Conservation (phyloP, 2,113 vertebrate species). For the Trinectes maculatus region DNA sequence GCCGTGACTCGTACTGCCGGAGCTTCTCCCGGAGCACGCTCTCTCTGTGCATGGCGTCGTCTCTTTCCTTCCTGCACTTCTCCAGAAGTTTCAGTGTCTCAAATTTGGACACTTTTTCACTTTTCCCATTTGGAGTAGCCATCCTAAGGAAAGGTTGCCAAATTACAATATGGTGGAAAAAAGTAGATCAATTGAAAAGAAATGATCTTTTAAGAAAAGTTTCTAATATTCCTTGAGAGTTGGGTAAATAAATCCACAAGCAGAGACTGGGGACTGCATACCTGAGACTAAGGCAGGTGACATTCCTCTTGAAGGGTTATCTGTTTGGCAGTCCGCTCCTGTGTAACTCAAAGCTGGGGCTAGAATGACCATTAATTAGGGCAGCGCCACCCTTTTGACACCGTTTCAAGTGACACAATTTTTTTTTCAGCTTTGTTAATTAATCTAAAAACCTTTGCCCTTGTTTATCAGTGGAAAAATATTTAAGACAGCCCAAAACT, state of each 20-base stretch:
- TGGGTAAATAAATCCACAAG: slow-evolving; percentile 45
- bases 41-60: slow-evolving; percentile 82
- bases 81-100: slow-evolving; percentile 82
- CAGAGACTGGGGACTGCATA: slow-evolving; percentile 13
- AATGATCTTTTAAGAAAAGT: not conserved
- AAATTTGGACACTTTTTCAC: slow-evolving; percentile 77
- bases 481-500: slow-evolving; percentile 16
- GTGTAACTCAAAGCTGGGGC: slow-evolving; percentile 84
- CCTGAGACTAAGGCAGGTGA: slow-evolving; percentile 58
- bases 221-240: slow-evolving; percentile 21
- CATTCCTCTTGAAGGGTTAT: slow-evolving; percentile 66
- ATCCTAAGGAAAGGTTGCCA: slow-evolving; percentile 49
- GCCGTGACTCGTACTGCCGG: slow-evolving; percentile 74
- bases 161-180: slow-evolving; percentile 10
- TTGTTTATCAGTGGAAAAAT: slow-evolving; percentile 34
- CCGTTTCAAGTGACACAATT: slow-evolving; percentile 81
- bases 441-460: slow-evolving; percentile 51
- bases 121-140: slow-evolving; percentile 70
- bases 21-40: slow-evolving; percentile 78
- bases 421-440: slow-evolving; percentile 74
- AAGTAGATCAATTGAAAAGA: not conserved
- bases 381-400: slow-evolving; percentile 73
- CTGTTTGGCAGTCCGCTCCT: slow-evolving; percentile 58
- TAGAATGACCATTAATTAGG: slow-evolving; percentile 88
- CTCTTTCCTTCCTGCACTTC: slow-evolving; percentile 83